Evolutionary conservation across 2,797 vertebrate species (phyloP), one percentile per base, ranked within the genome.

Genomic region (Clamator glandarius): DNA sequence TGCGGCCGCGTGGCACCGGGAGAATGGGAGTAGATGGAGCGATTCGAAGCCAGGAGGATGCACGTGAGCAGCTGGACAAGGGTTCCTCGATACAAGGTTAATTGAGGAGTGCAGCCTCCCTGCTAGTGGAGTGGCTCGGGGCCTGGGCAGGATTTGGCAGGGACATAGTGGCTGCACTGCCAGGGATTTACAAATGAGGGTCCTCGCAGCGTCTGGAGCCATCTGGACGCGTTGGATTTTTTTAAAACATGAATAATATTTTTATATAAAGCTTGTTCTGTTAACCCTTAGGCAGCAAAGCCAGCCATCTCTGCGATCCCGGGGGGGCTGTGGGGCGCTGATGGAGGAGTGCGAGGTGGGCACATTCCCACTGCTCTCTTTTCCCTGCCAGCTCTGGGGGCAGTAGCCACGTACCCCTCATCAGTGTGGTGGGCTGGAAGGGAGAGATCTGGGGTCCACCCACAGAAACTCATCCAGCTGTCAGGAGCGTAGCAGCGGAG

Each of bases 91-190:
- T 1, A 14, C 1, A 17, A 58, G 51, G 57, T 29, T 79, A 15
- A 19, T 19, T 78, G 74, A 82, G 50, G 46, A 69, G 55, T 12
- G 5, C 61, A 36, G 64, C 13, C 16, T 7, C n/a, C 64, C 66
- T 76, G 68, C 46, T 50, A 29, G 58, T 0, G 3, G 58, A 66
- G 25, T 7, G 0, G 50, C 82, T 42, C 42, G 55, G 80, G 13
- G 36, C 50, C 81, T 42, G 93, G 92, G 88, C 88, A 94, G 95
- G 57, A 9, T 31, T 93, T 96, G 95, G 93, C 96, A 95, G 78
- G 28, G 66, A 5, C 1, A 1, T 4, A 28, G 75, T 4, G 69
- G 41, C 29, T 90, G 85, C 0, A 5, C 8, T 95, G 91, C 95
- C 94, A 96, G 90, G 52, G 91, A 92, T 88, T 90, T 73, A 35